Percentiles rank a stretch among this genome's conserved stretches.
Conservation (phyloP, 1,140 invertebrate genomes). For the Temnothorax curvispinosus region DNA sequence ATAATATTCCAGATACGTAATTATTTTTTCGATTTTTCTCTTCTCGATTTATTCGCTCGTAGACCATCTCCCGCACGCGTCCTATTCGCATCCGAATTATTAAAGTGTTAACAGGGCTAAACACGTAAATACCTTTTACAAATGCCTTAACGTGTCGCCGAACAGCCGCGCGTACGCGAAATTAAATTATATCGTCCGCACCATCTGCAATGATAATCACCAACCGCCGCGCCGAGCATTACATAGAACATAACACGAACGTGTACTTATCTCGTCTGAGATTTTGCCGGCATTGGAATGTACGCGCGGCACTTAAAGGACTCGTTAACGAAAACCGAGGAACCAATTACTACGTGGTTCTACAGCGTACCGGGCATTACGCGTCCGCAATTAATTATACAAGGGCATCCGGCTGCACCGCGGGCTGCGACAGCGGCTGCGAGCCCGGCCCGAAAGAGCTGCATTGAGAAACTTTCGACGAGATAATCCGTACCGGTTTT, state of each 20-base stretch:
- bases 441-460: constrained; percentile 25
- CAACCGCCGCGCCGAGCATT: constrained; percentile 39
- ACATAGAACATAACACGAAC: constrained; percentile 17
- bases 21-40: background rate
- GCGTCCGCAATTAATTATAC: constrained; percentile 73
- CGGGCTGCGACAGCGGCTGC: background rate
- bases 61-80: background rate
- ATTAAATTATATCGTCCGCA: constrained; percentile 65
- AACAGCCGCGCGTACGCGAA: constrained; percentile 10
- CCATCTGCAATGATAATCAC: constrained; percentile 57
- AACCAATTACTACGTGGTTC: constrained; percentile 72
- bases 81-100: constrained; percentile 2
- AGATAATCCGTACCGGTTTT: constrained; percentile 62
- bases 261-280: constrained; percentile 24
- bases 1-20: background rate
- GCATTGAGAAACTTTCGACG: constrained; percentile 51
- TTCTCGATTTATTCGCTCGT: background rate
- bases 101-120: background rate
- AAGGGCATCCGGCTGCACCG: background rate
- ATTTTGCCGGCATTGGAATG: constrained; percentile 61
- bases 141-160: constrained; percentile 24
- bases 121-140: background rate
- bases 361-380: constrained; percentile 65
- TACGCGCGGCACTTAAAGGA: constrained; percentile 63
- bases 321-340: constrained; percentile 73